These are phyloP conservation scores for Cybosia mesomella DNA, from an alignment of 2,888 invertebrate genomes.

Conservation along the genomic window DNA sequence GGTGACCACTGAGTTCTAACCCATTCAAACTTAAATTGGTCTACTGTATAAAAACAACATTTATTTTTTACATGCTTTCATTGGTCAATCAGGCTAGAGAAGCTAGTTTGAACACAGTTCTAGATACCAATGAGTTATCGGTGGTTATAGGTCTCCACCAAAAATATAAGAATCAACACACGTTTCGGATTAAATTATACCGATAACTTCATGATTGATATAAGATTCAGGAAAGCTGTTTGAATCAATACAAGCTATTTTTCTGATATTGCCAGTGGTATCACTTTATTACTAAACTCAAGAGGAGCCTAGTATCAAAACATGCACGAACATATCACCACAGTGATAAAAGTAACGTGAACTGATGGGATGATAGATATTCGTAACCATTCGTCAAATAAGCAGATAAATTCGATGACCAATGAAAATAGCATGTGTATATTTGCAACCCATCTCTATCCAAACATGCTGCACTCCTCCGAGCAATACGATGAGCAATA, in stretches of 20 bases:
- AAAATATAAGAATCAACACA: too few relatives aligned
- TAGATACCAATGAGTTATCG: not conserved
- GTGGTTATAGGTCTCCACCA: too few relatives aligned
- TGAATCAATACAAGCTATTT: not conserved
- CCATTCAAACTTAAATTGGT: too few relatives aligned
- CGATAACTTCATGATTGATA: not conserved
- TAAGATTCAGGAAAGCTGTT: not conserved
- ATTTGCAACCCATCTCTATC: not conserved
- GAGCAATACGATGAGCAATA: not conserved
- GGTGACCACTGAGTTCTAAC: too few relatives aligned
- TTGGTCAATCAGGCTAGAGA: too few relatives aligned
- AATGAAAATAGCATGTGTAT: not conserved
- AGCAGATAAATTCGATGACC: not conserved
- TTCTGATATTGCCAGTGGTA: too few relatives aligned
- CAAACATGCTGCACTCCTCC: slow-evolving; percentile 1
- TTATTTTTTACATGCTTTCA: too few relatives aligned
- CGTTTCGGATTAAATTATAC: too few relatives aligned
- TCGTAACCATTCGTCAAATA: not conserved
- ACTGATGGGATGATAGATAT: not conserved
- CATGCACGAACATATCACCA: not conserved
- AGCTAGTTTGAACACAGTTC: not conserved
- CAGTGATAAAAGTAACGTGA: not conserved
- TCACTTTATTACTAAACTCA: too few relatives aligned
- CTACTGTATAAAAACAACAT: too few relatives aligned
- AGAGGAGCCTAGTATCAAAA: not conserved